These are phyloP conservation scores for Telmatochromis bifrenatus DNA, from an alignment of 2,113 vertebrate species.

Conservation along the genomic window DNA sequence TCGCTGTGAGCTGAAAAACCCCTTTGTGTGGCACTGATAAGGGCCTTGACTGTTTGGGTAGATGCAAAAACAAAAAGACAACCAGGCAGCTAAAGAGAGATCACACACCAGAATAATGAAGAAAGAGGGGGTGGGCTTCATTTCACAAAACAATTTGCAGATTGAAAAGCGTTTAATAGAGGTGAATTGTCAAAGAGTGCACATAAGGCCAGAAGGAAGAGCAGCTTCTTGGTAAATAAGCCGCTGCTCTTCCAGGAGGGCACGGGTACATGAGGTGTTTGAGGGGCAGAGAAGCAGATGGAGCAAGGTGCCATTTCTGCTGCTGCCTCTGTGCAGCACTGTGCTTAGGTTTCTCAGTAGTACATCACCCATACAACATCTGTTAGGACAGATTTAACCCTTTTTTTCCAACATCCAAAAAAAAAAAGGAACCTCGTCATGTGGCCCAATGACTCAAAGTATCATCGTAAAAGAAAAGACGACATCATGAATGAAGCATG, in stretches of 20 bases:
- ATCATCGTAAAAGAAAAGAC: slow-evolving; percentile 16
- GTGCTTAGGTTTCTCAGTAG: slow-evolving; percentile 57
- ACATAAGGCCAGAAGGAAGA: slow-evolving; percentile 17
- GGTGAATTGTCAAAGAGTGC: not conserved
- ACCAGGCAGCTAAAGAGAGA: not conserved
- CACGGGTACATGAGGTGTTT: not conserved
- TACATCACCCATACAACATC: slow-evolving; percentile 36
- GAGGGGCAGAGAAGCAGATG: not conserved
- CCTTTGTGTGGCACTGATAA: not conserved
- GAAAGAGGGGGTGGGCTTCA: not conserved
- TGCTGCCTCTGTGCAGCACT: slow-evolving; percentile 28
- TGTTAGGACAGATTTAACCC: not conserved
- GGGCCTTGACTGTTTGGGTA: not conserved
- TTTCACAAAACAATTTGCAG: not conserved
- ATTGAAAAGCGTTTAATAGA: slow-evolving; percentile 9
- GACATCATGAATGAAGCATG: slow-evolving; percentile 20
- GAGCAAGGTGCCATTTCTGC: slow-evolving; percentile 23
- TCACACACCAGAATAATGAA: not conserved
- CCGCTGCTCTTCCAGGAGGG: not conserved
- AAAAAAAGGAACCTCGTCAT: not conserved
- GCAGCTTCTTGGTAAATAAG: not conserved
- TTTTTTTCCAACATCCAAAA: not conserved
- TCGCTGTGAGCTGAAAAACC: not conserved
- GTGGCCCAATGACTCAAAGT: slow-evolving; percentile 2
- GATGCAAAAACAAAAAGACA: not conserved